A percentile compares a stretch with the other conserved stretches of the same genome.
Evolutionary conservation across 2,797 vertebrate species (phyloP).

Genomic region (Chloroceryle inda): DNA sequence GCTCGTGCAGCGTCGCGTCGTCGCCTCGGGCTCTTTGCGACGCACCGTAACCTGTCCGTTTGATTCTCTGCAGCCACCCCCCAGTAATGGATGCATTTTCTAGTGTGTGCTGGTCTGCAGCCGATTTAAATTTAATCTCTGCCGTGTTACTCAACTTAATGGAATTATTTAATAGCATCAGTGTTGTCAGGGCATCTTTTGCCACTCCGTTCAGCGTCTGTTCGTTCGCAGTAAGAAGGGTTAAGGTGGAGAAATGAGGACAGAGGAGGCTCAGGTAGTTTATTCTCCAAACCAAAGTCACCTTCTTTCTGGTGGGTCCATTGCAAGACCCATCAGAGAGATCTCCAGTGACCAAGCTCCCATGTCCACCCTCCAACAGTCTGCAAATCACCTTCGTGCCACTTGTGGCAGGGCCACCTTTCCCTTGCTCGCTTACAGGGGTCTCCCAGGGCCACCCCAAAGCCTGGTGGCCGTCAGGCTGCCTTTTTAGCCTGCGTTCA

Average conservation of each 20-base stretch:
- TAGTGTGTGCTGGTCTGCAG: background rate
- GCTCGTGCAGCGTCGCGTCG: background rate
- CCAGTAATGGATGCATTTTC: background rate
- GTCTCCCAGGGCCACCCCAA: background rate
- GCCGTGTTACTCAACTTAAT: background rate
- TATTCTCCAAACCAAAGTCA: background rate
- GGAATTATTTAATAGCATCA: background rate
- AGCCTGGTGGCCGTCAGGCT: background rate
- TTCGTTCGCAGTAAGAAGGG: background rate
- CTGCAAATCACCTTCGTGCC: background rate
- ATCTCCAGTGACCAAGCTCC: background rate
- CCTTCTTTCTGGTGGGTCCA: background rate
- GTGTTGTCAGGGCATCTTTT: background rate
- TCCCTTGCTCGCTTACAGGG: background rate
- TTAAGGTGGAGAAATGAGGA: background rate
- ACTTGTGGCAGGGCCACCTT: too few relatives aligned
- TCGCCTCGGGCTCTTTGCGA: background rate
- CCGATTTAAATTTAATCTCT: background rate
- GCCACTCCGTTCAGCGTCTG: background rate
- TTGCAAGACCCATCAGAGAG: background rate
- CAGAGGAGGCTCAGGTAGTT: background rate
- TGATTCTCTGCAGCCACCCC: background rate
- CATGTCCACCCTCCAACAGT: accelerated
- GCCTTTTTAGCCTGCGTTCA: background rate
- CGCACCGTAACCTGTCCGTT: background rate